phyloP scores from a whole-genome alignment of 2,888 invertebrate genomes.

The Junonia oenone region DNA sequence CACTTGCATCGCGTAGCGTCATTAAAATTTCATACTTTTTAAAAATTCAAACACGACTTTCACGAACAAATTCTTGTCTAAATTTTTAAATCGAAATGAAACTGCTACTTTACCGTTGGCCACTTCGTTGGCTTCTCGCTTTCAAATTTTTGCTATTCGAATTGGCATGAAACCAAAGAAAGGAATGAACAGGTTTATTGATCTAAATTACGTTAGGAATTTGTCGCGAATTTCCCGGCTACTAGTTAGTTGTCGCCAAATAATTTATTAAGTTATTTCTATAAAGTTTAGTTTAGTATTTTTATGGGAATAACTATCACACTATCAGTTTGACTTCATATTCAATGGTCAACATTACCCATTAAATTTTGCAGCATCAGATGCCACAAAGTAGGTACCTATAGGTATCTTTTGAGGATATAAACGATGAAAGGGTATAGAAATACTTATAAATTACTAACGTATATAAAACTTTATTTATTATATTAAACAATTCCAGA shows the following conservation, averaged over 20 bases:
- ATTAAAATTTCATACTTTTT: slow-evolving; percentile 10
- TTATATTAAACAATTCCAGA: too few species aligned
- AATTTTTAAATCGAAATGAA: slow-evolving; percentile 11
- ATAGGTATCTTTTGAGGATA: too few species aligned
- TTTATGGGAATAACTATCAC: too few species aligned
- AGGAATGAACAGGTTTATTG: not conserved
- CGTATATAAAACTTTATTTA: too few species aligned
- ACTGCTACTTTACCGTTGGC: slow-evolving; percentile 9
- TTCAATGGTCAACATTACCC: too few species aligned
- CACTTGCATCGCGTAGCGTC: slow-evolving; percentile 1
- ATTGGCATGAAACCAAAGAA: slow-evolving; percentile 6
- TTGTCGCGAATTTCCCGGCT: not conserved
- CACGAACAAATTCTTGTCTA: not conserved
- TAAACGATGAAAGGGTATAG: too few species aligned
- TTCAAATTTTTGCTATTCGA: slow-evolving; percentile 13
- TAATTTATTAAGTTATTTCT: not conserved
- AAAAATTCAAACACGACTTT: slow-evolving; percentile 3
- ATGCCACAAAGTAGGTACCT: too few species aligned
- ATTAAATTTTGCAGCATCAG: too few species aligned
- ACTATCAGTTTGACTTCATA: not conserved
- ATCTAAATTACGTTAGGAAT: not conserved
- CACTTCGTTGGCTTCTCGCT: slow-evolving; percentile 13
- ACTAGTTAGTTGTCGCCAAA: not conserved
- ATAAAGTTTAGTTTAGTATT: too few species aligned
- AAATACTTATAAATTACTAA: too few species aligned